Conservation (phyloP, 92 coral and sea anemone genomes). For the Diadumene lineata region DNA sequence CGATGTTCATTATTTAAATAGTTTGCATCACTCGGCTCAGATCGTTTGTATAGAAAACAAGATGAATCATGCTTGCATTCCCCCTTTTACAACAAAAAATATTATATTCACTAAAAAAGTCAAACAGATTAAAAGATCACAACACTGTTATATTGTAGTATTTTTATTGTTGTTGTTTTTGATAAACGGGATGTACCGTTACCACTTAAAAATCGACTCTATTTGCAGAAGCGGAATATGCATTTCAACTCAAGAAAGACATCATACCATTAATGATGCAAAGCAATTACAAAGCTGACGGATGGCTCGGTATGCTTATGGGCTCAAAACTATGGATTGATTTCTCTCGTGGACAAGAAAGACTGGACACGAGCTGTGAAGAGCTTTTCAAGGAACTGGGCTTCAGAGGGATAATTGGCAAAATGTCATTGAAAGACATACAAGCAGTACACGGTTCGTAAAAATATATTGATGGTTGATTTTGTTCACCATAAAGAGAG, state of each 20-base stretch:
- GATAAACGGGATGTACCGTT: no score
- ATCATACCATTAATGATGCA: conserved; percentile 81
- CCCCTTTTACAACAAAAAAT: no score
- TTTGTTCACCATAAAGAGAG: background rate
- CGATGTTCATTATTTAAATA: no score
- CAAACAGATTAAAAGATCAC: no score
- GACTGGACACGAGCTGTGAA: conserved; percentile 39
- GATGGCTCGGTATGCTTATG: conserved; percentile 82
- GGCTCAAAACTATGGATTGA: conserved; percentile 86
- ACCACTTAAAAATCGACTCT: background rate
- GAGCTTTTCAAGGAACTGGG: conserved; percentile 70
- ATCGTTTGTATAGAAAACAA: no score
- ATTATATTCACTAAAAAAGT: no score
- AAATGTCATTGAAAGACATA: background rate
- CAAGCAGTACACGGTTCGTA: conserved; percentile 24
- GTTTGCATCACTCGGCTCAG: no score
- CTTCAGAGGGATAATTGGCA: conserved; percentile 48
- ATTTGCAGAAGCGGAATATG: conserved; percentile 72
- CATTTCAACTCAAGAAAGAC: conserved; percentile 71
- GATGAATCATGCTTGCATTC: no score
- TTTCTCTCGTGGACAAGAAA: conserved; percentile 53
- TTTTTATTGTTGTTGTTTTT: no score
- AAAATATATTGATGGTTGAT: background rate
- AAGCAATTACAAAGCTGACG: conserved; percentile 65
- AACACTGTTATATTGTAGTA: no score